A percentile compares a stretch with the other conserved stretches of the same genome.
Evolutionary conservation across 2,888 invertebrate genomes (phyloP).

Genomic region (Rhogogaster chlorosoma): DNA sequence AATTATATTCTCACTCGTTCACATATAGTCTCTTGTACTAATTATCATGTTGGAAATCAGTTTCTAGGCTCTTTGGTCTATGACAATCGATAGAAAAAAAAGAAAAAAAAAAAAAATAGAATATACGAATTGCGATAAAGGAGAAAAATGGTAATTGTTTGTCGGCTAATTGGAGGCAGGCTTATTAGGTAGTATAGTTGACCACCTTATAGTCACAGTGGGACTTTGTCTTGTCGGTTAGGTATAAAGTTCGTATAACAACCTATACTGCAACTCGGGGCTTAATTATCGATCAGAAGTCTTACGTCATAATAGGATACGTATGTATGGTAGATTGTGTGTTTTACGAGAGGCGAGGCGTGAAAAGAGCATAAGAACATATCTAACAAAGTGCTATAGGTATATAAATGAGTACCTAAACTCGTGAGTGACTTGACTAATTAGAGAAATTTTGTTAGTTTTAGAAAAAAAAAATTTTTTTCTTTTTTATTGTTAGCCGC

Average conservation of each 20-base stretch:
- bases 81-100: neutral
- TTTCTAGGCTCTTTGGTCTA: too few species aligned
- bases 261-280: slow-evolving; percentile 7
- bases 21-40: too few species aligned
- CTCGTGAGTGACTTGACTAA: too few species aligned
- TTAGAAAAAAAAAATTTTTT: too few species aligned
- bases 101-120: neutral
- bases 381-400: too few species aligned
- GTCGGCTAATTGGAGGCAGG: neutral
- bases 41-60: too few species aligned
- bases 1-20: too few species aligned
- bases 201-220: neutral
- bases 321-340: neutral
- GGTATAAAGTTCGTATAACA: neutral
- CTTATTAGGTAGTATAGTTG: neutral
- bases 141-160: neutral
- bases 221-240: neutral
- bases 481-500: too few species aligned
- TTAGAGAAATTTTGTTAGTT: too few species aligned
- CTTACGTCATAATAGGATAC: slow-evolving; percentile 15
- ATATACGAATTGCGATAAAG: neutral
- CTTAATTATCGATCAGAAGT: slow-evolving; percentile 44
- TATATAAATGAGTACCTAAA: too few species aligned
- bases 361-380: neutral
- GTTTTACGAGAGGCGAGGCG: slow-evolving; percentile 24